Percentiles rank a stretch among this genome's conserved stretches.
Conservation (phyloP, 2,113 vertebrate genomes). For the Actenoides lindsayi region DNA sequence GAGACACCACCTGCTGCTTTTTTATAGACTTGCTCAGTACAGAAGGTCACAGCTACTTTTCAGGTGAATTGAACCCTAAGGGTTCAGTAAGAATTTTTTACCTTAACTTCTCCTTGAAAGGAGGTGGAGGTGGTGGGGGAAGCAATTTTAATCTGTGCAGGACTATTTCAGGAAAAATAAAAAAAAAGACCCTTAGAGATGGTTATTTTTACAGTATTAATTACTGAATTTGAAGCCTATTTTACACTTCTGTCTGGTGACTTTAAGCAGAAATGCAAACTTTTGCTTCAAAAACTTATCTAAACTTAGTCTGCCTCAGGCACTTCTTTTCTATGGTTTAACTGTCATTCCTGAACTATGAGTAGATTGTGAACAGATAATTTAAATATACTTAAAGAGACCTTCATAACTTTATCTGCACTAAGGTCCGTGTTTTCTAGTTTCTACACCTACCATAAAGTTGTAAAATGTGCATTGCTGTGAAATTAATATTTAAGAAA, state of each 20-base stretch:
- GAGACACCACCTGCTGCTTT: slow-evolving; percentile 24
- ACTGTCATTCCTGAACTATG: neutral
- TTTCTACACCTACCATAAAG: neutral
- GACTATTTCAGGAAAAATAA: neutral
- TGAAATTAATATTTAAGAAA: neutral
- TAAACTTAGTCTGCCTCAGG: neutral
- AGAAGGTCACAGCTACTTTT: slow-evolving; percentile 22
- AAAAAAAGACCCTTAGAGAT: neutral
- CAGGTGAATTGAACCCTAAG: slow-evolving; percentile 4
- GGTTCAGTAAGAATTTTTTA: slow-evolving; percentile 23
- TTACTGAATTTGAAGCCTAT: neutral
- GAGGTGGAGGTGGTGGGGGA: neutral
- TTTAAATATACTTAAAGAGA: neutral
- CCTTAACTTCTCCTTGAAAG: neutral
- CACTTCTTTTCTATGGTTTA: neutral
- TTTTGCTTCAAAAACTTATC: neutral
- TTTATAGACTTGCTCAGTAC: neutral
- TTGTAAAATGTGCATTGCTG: neutral
- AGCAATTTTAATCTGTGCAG: neutral
- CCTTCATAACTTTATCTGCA: neutral
- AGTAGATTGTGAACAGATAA: neutral
- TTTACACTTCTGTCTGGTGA: neutral
- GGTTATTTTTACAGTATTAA: slow-evolving; percentile 29
- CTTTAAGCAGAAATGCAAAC: neutral
- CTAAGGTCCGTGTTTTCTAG: neutral